A percentile compares a stretch with the other conserved stretches of the same genome.
Evolutionary conservation across 2,797 vertebrate species (phyloP).

Genomic region (Onychomys arenicola): DNA sequence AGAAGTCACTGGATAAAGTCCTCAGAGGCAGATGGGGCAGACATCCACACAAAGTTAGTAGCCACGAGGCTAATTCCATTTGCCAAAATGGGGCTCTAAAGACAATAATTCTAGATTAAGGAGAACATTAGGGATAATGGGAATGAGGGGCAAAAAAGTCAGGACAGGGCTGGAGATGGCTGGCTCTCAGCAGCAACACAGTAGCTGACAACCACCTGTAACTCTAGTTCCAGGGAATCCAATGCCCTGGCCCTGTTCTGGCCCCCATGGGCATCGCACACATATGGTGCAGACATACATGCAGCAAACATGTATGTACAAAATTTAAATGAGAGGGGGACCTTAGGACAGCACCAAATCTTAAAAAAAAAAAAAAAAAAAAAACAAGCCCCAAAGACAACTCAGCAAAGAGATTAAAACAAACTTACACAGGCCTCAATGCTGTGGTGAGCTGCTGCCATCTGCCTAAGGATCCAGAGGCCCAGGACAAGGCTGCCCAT

Average conservation of each 20-base stretch:
- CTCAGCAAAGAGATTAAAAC: background rate
- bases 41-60: background rate
- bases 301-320: background rate
- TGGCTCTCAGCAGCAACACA: background rate
- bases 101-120: background rate
- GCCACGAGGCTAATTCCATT: background rate
- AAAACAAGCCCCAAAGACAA: background rate
- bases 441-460: too few species aligned
- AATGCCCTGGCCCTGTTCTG: background rate
- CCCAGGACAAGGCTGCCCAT: background rate
- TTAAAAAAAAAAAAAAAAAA: background rate
- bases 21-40: background rate
- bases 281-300: background rate
- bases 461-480: background rate
- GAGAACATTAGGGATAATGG: fast-evolving
- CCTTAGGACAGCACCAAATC: background rate
- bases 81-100: background rate
- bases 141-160: background rate
- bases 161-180: background rate
- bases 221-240: background rate
- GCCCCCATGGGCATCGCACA: background rate
- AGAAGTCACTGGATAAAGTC: background rate
- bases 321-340: background rate
- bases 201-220: background rate
- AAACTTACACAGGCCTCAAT: fast-evolving